Evolutionary conservation across 2,113 vertebrate species (phyloP), one percentile per base, ranked within the genome.

Genomic region (Micromys minutus): DNA sequence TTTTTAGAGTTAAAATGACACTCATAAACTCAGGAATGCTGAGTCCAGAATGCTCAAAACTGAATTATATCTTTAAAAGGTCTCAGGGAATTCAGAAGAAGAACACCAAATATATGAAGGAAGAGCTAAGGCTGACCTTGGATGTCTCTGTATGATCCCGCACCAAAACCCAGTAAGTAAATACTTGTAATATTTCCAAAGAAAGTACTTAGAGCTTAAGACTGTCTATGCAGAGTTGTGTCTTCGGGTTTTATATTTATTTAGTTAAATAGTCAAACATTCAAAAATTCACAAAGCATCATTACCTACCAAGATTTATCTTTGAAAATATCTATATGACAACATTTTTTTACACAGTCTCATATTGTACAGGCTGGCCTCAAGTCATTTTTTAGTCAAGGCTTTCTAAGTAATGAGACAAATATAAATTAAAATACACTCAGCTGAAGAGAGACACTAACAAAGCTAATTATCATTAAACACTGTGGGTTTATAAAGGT

Each of bases 1-100:
- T 95, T 93, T 95, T 94, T 92, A 89, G 7, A 86, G 55, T 65
- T n/a, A 71, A 94, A 95, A 17, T 12, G 7, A 86, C 31, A 89
- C 10, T 47, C 13, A 69, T 31, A 63, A n/a, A 84, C 8, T 36
- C 15, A 92, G 22, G n/a, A 93, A 92, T 75, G 86, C 81, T 91
- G 85, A 67, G 90, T 79, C 7, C 50, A 93, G 26, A 93, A 72
- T 42, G 12, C 90, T 61, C 36, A 91, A 89, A 95, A 93, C 22
- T 89, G 67, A 92, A 5, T 72, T 17, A 31, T 50, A 90, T 26
- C 16, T 17, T 87, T 80, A 36, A 75, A 74, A 96, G 94, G 65
- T 65, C 52, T 83, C 15, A 5, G 5, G 0, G 4, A 2, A 95
- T 24, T 1, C 17, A 81, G 19, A 19, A 6, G 88, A 91, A 47